A percentile compares a stretch with the other conserved stretches of the same genome.
Evolutionary conservation across 2,797 vertebrate genomes (phyloP).

Genomic region (Intellagama lesueurii): DNA sequence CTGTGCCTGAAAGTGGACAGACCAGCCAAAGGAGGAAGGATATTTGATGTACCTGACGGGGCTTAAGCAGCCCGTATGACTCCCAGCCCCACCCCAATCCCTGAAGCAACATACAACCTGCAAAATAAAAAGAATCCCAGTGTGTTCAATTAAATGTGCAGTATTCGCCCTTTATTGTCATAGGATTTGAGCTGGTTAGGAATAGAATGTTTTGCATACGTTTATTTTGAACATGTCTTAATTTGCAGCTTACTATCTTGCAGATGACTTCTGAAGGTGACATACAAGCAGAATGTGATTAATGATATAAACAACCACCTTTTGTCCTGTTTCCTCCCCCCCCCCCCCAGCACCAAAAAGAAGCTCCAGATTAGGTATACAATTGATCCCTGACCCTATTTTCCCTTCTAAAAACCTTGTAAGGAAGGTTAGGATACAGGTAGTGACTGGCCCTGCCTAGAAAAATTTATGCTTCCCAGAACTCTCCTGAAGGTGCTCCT

Average conservation of each 20-base stretch:
- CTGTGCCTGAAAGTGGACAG: neutral
- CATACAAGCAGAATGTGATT: neutral
- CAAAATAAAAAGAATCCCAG: neutral
- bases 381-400: too few species aligned
- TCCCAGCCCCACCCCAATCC: neutral
- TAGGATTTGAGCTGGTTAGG: neutral
- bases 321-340: neutral
- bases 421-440: too few species aligned
- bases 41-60: neutral
- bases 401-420: neutral
- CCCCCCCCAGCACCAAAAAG: too few species aligned
- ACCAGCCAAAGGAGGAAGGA: neutral
- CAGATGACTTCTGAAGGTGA: neutral
- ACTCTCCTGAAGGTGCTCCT: too few species aligned
- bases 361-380: neutral
- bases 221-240: neutral
- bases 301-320: neutral
- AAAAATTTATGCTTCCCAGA: neutral
- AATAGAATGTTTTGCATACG: neutral
- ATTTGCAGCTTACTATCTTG: neutral
- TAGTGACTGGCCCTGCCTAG: neutral
- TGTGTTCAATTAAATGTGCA: neutral
- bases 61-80: too few species aligned
- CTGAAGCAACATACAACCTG: neutral
- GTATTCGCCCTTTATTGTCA: neutral